Percentiles rank a stretch among this genome's conserved stretches.
Conservation (phyloP, 1,140 invertebrate genomes). For the Sitophilus oryzae region DNA sequence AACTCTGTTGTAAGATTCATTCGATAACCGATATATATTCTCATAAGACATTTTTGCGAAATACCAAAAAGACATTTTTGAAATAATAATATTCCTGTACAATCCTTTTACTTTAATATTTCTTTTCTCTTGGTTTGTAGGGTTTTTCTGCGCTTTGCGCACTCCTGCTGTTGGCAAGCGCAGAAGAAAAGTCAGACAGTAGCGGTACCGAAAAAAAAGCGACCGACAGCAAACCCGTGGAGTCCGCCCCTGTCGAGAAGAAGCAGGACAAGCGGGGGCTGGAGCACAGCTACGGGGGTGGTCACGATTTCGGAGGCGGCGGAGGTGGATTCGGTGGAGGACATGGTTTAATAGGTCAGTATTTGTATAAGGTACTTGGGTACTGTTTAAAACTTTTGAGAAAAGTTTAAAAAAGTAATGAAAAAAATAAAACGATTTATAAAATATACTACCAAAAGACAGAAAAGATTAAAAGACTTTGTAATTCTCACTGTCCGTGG, state of each 20-base stretch:
- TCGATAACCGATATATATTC: too few species aligned
- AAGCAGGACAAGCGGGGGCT: constrained; percentile 60
- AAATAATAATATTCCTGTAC: too few species aligned
- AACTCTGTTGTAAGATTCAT: too few species aligned
- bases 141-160: constrained; percentile 47
- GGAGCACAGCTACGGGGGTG: constrained; percentile 53
- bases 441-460: too few species aligned
- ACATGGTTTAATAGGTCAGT: constrained; percentile 9
- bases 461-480: too few species aligned
- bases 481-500: too few species aligned
- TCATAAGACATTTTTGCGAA: too few species aligned
- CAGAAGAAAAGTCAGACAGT: constrained; percentile 38
- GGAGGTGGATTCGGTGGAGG: constrained; percentile 42
- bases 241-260: constrained; percentile 45
- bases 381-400: too few species aligned
- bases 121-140: constrained; percentile 20
- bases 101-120: not conserved
- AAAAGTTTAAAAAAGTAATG: too few species aligned
- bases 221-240: constrained; percentile 38
- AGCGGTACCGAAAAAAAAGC: constrained; percentile 48
- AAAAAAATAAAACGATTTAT: too few species aligned
- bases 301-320: constrained; percentile 50
- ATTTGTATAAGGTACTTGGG: too few species aligned
- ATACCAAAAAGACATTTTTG: too few species aligned
- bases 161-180: constrained; percentile 47